Evolutionary conservation across 1,140 invertebrate genomes (phyloP).

Genomic region (Apolygus lucorum): DNA sequence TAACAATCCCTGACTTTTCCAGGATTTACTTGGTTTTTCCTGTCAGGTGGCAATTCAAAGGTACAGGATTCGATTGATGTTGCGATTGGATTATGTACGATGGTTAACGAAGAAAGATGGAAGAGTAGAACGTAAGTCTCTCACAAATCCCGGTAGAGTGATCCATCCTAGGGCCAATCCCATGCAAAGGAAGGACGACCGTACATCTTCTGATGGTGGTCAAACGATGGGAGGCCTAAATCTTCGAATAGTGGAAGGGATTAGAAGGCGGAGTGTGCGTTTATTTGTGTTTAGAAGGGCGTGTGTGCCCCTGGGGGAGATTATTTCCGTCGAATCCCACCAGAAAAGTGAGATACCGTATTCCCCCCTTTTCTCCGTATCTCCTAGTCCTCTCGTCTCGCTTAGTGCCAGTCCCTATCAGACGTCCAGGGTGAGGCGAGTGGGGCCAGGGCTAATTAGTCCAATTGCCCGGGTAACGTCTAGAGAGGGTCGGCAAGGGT

Average conservation of each 20-base stretch:
- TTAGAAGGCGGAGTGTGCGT: too few species aligned
- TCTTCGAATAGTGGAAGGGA: constrained; percentile 9
- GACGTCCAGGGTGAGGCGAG: not conserved
- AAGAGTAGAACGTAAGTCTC: too few species aligned
- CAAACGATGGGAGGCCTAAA: too few species aligned
- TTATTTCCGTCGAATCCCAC: not conserved
- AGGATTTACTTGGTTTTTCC: too few species aligned
- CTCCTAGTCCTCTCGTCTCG: not conserved
- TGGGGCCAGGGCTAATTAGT: not conserved
- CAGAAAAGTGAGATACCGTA: constrained; percentile 9
- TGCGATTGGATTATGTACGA: too few species aligned
- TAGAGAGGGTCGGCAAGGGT: not conserved
- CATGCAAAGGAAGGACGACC: constrained; percentile 6
- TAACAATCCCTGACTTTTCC: too few species aligned
- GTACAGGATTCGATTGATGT: too few species aligned
- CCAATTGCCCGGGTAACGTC: not conserved
- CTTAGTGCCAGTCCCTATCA: not conserved
- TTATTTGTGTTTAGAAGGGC: not conserved
- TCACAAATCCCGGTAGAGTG: not conserved
- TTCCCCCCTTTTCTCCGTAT: not conserved
- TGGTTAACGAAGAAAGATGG: too few species aligned
- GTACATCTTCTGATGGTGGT: too few species aligned
- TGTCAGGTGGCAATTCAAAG: too few species aligned
- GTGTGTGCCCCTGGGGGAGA: not conserved
- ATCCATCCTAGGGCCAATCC: not conserved